Evolutionary conservation across 1,140 invertebrate genomes (phyloP).

Genomic region (Bicyclus anynana): DNA sequence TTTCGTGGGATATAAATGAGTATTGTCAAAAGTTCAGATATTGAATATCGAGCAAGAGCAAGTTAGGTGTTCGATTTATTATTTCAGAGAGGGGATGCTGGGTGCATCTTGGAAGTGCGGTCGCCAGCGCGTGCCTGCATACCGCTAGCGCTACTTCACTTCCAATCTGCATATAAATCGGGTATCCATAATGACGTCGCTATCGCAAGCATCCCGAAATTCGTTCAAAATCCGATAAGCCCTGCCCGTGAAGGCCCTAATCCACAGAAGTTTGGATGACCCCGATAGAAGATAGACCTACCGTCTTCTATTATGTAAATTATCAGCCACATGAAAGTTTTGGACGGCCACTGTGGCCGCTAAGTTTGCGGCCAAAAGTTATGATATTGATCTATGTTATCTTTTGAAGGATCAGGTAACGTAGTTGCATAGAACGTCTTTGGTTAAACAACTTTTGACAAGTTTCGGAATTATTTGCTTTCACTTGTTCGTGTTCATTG

Average conservation of each 20-base stretch:
- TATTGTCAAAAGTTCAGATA: conserved; percentile 8
- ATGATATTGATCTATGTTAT: conserved; percentile 60
- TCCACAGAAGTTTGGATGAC: conserved; percentile 69
- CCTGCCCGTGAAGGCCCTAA: conserved; percentile 64
- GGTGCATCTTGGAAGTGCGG: conserved; percentile 35
- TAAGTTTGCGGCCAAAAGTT: conserved; percentile 64
- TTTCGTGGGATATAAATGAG: conserved; percentile 12
- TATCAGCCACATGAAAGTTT: conserved; percentile 69
- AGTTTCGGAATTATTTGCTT: conserved; percentile 18
- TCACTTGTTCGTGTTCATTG: conserved; percentile 10
- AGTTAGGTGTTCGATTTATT: conserved; percentile 23
- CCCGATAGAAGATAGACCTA: conserved; percentile 67
- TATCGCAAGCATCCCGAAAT: conserved; percentile 68
- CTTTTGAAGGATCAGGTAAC: conserved; percentile 37
- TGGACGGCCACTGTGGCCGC: conserved; percentile 52
- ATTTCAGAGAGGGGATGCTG: conserved; percentile 16
- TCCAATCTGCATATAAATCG: conserved; percentile 75
- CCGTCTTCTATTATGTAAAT: conserved; percentile 73
- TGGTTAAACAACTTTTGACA: conserved; percentile 23
- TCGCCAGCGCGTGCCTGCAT: conserved; percentile 36
- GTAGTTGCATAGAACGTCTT: conserved; percentile 21
- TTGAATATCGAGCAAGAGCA: conserved; percentile 9
- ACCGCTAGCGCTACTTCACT: conserved; percentile 45
- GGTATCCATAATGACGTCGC: conserved; percentile 72
- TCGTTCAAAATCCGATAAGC: conserved; percentile 73